Evolutionary conservation across 2,888 invertebrate genomes (phyloP).

Genomic region (Epirrita christyi): DNA sequence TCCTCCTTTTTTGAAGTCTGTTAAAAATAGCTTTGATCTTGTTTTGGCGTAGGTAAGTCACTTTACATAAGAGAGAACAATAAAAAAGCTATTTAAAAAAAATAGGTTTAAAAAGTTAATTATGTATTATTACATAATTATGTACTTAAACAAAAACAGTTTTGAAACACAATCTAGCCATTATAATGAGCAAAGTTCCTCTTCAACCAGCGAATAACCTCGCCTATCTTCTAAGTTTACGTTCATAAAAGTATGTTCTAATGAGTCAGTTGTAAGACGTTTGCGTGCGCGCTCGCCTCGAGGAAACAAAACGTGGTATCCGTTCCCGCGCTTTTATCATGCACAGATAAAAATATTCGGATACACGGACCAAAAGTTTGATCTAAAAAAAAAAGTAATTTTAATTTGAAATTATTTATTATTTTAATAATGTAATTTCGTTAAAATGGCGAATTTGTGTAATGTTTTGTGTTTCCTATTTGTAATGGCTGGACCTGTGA

Average conservation of each 20-base stretch:
- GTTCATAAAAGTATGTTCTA: constrained; percentile 9
- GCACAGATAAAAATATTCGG: constrained; percentile 5
- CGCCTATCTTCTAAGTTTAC: constrained; percentile 17
- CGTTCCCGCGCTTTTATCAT: constrained; percentile 23
- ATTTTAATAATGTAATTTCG: constrained; percentile 27
- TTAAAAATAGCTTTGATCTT: too few relatives aligned
- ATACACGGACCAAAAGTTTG: not conserved
- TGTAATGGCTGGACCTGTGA: constrained; percentile 32
- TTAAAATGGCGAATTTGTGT: constrained; percentile 22
- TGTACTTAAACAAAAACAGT: constrained; percentile 14
- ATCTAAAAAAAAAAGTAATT: constrained; percentile 3
- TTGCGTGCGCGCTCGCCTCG: constrained; percentile 39
- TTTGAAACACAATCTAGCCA: constrained; percentile 21
- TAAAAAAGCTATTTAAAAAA: too few relatives aligned
- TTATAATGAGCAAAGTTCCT: constrained; percentile 25
- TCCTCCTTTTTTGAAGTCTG: too few relatives aligned
- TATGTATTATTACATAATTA: too few relatives aligned
- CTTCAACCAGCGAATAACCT: constrained; percentile 21
- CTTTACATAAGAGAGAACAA: too few relatives aligned
- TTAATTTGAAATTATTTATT: constrained; percentile 1
- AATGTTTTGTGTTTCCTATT: constrained; percentile 34
- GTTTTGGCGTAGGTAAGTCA: too few relatives aligned
- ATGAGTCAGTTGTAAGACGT: constrained; percentile 39
- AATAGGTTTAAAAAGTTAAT: too few relatives aligned
- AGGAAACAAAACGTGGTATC: constrained; percentile 5